A percentile compares a stretch with the other conserved stretches of the same genome.
Conservation (phyloP, 2,888 invertebrate species). For the Cerastoderma edule region DNA sequence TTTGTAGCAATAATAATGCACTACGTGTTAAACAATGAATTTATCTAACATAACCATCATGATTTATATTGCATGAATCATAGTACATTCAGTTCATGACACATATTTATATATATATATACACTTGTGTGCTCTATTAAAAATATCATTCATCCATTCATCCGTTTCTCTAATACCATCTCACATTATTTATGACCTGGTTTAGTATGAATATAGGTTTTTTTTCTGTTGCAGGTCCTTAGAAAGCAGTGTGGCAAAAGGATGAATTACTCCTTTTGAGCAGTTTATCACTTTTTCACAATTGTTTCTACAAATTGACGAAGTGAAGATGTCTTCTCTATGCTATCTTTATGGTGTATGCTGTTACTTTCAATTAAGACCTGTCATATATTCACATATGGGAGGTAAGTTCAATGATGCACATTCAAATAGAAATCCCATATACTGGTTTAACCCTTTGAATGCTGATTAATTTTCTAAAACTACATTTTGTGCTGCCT, state of each 20-base stretch:
- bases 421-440: not conserved
- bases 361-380: not conserved
- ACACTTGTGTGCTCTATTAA: no score
- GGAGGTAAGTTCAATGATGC: not conserved
- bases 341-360: not conserved
- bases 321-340: not conserved
- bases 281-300: not conserved
- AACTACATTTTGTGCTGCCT: no score
- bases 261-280: not conserved
- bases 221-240: not conserved
- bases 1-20: no score
- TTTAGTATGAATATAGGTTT: not conserved
- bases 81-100: not conserved
- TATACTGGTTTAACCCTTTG: not conserved
- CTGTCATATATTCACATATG: not conserved
- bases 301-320: not conserved
- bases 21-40: no score
- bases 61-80: not conserved
- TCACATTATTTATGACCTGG: not conserved
- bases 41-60: no score
- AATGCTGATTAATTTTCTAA: no score
- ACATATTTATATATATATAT: no score
- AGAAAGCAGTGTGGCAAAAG: conserved; percentile 15
- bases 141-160: no score
- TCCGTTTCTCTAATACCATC: not conserved